Base-by-base conservation (phyloP, 2,888 invertebrate species). In the Lamellibrachia columna region DNA sequence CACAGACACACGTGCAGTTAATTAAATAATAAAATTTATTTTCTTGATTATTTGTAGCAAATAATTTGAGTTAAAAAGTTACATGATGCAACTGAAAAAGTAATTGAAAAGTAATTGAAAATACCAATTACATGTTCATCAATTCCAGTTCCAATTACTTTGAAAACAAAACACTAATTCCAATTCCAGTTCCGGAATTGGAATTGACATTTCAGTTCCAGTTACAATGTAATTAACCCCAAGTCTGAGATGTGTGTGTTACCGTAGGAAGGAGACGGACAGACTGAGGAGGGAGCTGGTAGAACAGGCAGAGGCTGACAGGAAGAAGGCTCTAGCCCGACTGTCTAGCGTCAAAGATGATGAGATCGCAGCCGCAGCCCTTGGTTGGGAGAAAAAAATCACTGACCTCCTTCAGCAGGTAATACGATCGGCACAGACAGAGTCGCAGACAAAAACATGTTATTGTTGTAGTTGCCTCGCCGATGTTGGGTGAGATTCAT, bases 221-320 rank as follows among this genome's bases (percentile, higher is more conserved):
- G 0, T 40, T 40, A 40, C 40, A 40, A 40, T 40, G 40, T 40
- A 0, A 40, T 40, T 40, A 40, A 40, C 40, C 40, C 40, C 40
- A 40, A 40, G 40, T 40, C 40, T 40, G 40, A 40, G 40, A 40
- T 40, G 40, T 22, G 22, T 22, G 22, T 75, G 22, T 22, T 22
- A 75, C 90, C 3, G 75, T 92, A 95, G 96, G 93, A 93, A 92
- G 58, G 96, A 96, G 92, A 95, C 95, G 93, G 94, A 93, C 90
- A 95, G 95, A 92, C 92, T 96, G 91, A 93, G 95, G 28, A 94
- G 95, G 55, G 95, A 96, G 92, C 93, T 96, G 52, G 94, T 94
- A 7, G 95, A 94, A 53, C 95, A 96, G 93, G 95, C 95, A 93
- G 96, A 96, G 15, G 95, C 95, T 90, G 96, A 96, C 93, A 95